A percentile compares a stretch with the other conserved stretches of the same genome.
phyloP scores from a whole-genome alignment of 2,797 vertebrate genomes.

The Rousettus madagascariensis region DNA sequence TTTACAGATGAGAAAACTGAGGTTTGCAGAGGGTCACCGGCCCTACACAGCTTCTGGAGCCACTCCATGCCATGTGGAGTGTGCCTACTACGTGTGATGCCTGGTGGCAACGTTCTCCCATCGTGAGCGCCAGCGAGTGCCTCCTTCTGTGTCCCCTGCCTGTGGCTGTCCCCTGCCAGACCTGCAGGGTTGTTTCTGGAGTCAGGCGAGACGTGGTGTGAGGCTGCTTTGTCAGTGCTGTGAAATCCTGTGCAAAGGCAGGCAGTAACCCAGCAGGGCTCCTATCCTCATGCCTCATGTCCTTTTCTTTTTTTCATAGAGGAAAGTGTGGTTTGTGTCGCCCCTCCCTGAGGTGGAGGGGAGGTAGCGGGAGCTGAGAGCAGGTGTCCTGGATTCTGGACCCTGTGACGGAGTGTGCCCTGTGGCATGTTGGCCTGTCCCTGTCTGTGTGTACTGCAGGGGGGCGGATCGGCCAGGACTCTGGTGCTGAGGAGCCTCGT shows the following conservation, averaged over 20 bases:
- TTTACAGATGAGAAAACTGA: background rate
- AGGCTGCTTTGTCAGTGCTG: no score
- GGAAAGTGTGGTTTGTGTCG: background rate
- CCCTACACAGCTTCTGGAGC: background rate
- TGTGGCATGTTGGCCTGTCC: no score
- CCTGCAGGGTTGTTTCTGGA: background rate
- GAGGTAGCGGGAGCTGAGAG: background rate
- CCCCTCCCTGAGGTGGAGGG: background rate
- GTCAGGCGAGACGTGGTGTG: fast-evolving
- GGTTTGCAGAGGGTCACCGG: background rate
- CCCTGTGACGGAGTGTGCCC: background rate
- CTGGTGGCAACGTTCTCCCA: background rate
- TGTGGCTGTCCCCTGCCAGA: background rate
- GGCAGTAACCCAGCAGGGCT: background rate
- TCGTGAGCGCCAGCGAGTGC: background rate
- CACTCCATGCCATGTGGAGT: fast-evolving
- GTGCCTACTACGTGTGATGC: fast-evolving
- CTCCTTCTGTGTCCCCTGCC: fast-evolving
- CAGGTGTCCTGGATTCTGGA: fast-evolving
- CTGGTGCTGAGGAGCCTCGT: background rate
- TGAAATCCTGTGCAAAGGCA: background rate
- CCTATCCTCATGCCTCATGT: background rate
- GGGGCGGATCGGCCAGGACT: fast-evolving
- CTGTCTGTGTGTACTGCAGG: background rate
- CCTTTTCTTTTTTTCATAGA: background rate